These are phyloP conservation scores for Tapirus terrestris DNA, from an alignment of 2,113 vertebrate species.

Conservation along the genomic window DNA sequence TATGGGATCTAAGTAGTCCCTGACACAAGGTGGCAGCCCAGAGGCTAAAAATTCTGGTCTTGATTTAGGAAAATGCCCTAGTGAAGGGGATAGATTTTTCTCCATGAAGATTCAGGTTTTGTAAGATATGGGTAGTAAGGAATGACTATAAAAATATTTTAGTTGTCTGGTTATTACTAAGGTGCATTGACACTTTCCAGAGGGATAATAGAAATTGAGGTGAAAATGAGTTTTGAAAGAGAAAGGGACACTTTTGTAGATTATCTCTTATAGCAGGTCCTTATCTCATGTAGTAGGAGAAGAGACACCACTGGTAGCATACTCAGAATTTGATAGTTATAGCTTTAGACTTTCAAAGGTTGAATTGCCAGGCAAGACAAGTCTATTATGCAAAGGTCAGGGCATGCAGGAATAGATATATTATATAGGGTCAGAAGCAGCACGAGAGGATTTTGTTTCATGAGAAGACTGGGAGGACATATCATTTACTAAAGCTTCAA, in stretches of 20 bases:
- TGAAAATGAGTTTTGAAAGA: background rate
- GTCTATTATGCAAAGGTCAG: background rate
- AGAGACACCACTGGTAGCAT: background rate
- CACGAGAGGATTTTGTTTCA: background rate
- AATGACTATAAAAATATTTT: background rate
- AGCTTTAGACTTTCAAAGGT: background rate
- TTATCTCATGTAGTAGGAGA: background rate
- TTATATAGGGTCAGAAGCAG: background rate
- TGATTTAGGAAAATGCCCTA: background rate
- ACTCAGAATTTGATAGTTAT: background rate
- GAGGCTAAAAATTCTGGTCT: background rate
- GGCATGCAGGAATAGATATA: background rate
- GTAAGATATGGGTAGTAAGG: background rate
- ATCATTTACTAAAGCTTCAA: background rate
- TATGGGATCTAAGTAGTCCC: no score
- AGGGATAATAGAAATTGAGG: background rate
- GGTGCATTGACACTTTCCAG: background rate
- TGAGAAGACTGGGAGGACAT: background rate
- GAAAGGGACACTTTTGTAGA: background rate
- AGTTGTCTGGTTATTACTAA: background rate
- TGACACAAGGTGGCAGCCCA: background rate
- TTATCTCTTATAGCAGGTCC: background rate
- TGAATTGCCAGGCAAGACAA: background rate
- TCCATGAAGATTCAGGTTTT: background rate
- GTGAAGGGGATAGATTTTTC: background rate